Percentiles rank a stretch among this genome's conserved stretches.
phyloP scores from a whole-genome alignment of 53 echinoderm and acorn worm genomes.

The Zoroaster sp. region DNA sequence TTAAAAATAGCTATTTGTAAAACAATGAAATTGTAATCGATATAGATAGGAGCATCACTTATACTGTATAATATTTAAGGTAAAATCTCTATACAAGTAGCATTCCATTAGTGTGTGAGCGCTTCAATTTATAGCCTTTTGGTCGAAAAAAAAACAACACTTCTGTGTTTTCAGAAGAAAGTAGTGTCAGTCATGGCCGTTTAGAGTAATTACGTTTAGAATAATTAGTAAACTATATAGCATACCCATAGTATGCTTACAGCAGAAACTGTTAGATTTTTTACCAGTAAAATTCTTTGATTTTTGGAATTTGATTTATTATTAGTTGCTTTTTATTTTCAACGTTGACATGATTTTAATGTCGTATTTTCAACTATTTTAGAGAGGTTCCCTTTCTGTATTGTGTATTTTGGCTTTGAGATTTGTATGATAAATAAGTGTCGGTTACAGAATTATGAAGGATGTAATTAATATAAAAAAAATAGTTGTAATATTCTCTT shows the following conservation, averaged over 20 bases:
- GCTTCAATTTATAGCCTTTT: background rate
- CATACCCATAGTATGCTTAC: too few relatives aligned
- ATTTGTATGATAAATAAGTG: background rate
- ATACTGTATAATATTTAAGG: background rate
- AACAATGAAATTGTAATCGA: background rate
- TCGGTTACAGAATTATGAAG: background rate
- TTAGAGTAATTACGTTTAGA: too few relatives aligned
- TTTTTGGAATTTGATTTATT: background rate
- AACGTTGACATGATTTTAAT: background rate
- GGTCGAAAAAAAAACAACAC: background rate
- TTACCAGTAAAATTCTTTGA: background rate
- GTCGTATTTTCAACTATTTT: background rate
- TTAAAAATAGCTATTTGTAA: background rate
- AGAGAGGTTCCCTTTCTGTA: background rate
- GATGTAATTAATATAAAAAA: background rate
- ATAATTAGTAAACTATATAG: too few relatives aligned
- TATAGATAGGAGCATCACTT: background rate
- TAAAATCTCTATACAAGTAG: background rate
- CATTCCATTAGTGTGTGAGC: slow-evolving; percentile 41
- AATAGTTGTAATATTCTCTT: background rate
- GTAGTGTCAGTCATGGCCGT: too few relatives aligned
- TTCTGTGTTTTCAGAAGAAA: too few relatives aligned
- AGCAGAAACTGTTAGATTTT: background rate
- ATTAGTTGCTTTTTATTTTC: background rate
- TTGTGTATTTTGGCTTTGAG: background rate